Percentiles rank a stretch among this genome's conserved stretches.
These are phyloP conservation scores for Notospermus geniculatus DNA, from an alignment of 1,140 invertebrate species.

Conservation along the genomic window DNA sequence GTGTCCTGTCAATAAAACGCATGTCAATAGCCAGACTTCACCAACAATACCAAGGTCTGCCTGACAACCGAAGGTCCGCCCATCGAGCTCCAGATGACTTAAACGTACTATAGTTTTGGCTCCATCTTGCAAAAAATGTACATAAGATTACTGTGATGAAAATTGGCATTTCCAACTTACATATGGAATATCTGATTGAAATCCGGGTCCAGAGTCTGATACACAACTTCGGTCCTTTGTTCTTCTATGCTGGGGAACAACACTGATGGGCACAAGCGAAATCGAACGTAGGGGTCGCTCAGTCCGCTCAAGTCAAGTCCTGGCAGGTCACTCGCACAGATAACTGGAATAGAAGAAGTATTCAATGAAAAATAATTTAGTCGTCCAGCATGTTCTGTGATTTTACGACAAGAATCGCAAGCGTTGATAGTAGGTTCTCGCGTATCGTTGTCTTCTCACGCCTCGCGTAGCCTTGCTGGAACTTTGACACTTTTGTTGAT, in stretches of 20 bases:
- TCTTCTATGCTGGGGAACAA: slow-evolving; percentile 77
- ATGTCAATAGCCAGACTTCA: too few species aligned
- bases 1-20: too few species aligned
- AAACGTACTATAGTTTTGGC: too few species aligned
- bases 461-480: too few species aligned
- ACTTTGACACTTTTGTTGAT: too few species aligned
- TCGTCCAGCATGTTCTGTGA: background rate
- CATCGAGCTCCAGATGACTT: too few species aligned
- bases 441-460: background rate
- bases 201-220: slow-evolving; percentile 86
- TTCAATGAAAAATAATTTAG: background rate
- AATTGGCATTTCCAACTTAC: slow-evolving; percentile 59
- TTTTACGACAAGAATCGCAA: background rate
- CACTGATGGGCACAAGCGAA: slow-evolving; percentile 78
- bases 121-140: too few species aligned
- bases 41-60: too few species aligned
- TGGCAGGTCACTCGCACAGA: slow-evolving; percentile 78
- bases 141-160: too few species aligned
- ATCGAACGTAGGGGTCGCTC: slow-evolving; percentile 91
- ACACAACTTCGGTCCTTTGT: slow-evolving; percentile 85
- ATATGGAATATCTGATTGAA: slow-evolving; percentile 96
- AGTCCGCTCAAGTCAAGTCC: slow-evolving; percentile 50
- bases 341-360: slow-evolving; percentile 58
- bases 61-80: too few species aligned
- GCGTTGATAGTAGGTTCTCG: background rate